phyloP scores from a whole-genome alignment of 2,888 invertebrate genomes.

The Tyria jacobaeae region DNA sequence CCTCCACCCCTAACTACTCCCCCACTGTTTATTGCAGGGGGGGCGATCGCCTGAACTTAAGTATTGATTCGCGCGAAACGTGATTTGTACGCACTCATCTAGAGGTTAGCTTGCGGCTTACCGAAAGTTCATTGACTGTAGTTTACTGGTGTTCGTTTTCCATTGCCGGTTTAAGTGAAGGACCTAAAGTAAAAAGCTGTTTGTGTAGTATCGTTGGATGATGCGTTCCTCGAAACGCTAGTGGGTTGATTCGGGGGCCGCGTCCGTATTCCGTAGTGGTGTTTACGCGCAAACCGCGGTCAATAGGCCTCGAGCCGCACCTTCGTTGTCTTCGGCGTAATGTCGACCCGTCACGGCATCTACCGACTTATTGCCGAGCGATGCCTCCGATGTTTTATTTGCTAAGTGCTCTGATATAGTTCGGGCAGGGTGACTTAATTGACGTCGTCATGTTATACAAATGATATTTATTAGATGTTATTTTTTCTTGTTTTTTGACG shows the following conservation, averaged over 20 bases:
- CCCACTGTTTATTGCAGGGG: conserved; percentile 82
- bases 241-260: conserved; percentile 38
- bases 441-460: conserved; percentile 75
- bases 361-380: conserved; percentile 73
- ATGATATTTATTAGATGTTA: conserved; percentile 61
- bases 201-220: conserved; percentile 48
- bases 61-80: conserved; percentile 87
- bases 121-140: conserved; percentile 60
- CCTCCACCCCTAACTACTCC: conserved; percentile 73
- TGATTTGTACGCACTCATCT: conserved; percentile 87
- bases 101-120: conserved; percentile 78
- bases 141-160: conserved; percentile 47
- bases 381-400: conserved; percentile 76
- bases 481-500: conserved; percentile 17
- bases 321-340: conserved; percentile 81
- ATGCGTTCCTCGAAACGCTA: conserved; percentile 30
- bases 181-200: not conserved
- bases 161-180: conserved; percentile 52
- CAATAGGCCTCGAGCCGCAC: conserved; percentile 81
- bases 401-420: conserved; percentile 78
- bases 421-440: conserved; percentile 72
- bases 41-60: conserved; percentile 86
- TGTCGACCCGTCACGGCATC: conserved; percentile 81
- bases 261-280: conserved; percentile 65
- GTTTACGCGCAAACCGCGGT: conserved; percentile 83